Conservation (phyloP, 2,888 invertebrate species). For the Melipona beecheii region DNA sequence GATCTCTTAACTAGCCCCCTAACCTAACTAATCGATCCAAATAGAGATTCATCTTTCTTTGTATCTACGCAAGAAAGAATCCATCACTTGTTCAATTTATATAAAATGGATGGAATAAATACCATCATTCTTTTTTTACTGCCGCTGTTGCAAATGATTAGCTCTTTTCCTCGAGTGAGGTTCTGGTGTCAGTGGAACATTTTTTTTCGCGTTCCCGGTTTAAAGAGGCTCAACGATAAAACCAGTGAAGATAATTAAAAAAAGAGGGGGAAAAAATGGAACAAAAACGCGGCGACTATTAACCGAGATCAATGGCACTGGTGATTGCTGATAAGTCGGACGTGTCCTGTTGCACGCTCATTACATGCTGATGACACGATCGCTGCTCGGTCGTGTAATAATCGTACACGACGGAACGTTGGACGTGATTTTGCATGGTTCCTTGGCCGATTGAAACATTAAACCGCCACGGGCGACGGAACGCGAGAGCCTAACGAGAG, state of each 20-base stretch:
- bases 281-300: conserved; percentile 18
- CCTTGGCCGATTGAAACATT: conserved; percentile 32
- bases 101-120: too few relatives aligned
- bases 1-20: too few relatives aligned
- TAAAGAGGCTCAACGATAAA: background rate
- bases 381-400: conserved; percentile 36
- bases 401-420: conserved; percentile 6
- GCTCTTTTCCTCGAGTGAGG: too few relatives aligned
- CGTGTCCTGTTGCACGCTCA: conserved; percentile 49
- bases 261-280: background rate
- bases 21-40: background rate
- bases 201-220: too few relatives aligned
- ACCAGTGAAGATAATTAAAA: too few relatives aligned
- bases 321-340: conserved; percentile 31
- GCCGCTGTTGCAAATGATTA: too few relatives aligned
- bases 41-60: background rate
- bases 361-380: conserved; percentile 47
- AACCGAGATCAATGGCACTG: conserved; percentile 48
- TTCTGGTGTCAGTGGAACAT: too few relatives aligned
- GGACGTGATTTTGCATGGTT: conserved; percentile 16
- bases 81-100: too few relatives aligned
- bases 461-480: conserved; percentile 9
- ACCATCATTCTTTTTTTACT: too few relatives aligned
- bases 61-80: too few relatives aligned
- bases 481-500: conserved; percentile 5